These are phyloP conservation scores for Mus spretus DNA, from an alignment of 2,797 vertebrate genomes.

Conservation along the genomic window DNA sequence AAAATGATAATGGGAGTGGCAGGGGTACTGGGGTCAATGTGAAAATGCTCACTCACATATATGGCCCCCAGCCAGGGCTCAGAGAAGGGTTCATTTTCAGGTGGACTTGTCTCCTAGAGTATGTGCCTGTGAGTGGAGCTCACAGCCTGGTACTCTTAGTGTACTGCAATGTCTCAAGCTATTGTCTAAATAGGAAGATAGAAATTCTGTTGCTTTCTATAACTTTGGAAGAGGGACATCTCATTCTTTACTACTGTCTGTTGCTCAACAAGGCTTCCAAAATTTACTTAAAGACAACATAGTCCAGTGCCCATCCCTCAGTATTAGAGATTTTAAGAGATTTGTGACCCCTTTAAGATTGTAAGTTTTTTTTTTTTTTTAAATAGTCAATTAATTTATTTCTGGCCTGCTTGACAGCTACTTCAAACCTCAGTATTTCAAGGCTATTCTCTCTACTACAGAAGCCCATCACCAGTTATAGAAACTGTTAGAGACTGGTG, in stretches of 20 bases:
- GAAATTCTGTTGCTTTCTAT: not conserved
- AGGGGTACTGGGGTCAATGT: not conserved
- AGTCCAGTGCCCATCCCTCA: not conserved
- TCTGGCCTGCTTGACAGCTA: not conserved
- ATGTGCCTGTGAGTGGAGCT: not conserved
- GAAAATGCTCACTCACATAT: not conserved
- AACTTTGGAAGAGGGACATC: not conserved
- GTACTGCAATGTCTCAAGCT: not conserved
- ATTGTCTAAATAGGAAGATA: not conserved
- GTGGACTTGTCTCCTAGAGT: not conserved
- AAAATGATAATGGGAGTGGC: not conserved
- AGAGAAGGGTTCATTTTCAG: not conserved
- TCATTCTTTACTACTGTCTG: not conserved
- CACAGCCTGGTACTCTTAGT: not conserved
- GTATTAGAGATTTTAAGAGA: not conserved
- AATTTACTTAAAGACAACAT: not conserved
- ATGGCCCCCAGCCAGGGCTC: not conserved
- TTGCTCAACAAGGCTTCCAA: not conserved
- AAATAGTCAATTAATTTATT: not conserved
- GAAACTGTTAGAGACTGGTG: not conserved
- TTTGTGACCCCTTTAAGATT: not conserved
- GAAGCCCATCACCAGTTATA: not conserved
- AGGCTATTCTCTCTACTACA: not conserved
- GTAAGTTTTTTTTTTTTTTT: not conserved
- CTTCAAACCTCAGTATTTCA: not conserved